Percentiles rank a stretch among this genome's conserved stretches.
Evolutionary conservation across 2,888 invertebrate genomes (phyloP).

Genomic region (Coenonympha arcania): DNA sequence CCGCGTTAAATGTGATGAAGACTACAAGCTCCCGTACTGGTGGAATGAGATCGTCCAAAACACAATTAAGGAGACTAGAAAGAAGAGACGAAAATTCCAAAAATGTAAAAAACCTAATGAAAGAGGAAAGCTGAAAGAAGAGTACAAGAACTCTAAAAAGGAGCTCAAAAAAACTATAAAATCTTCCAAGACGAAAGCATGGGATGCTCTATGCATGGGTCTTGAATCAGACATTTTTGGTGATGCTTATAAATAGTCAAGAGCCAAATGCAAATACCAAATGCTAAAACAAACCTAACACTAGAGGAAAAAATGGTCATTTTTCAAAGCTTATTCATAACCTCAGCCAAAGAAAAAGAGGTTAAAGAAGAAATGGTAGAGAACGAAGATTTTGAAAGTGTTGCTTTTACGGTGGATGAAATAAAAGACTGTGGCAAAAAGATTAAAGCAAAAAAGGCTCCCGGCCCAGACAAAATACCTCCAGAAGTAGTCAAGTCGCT

Average conservation of each 20-base stretch:
- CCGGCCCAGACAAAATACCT: too few relatives aligned
- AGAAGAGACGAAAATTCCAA: background rate
- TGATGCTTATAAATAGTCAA: background rate
- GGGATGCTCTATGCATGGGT: background rate
- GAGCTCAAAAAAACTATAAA: background rate
- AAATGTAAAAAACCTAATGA: background rate
- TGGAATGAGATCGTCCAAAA: background rate
- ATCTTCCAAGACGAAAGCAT: background rate
- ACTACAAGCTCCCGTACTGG: background rate
- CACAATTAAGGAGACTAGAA: background rate
- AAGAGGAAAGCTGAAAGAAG: background rate
- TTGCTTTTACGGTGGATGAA: too few relatives aligned
- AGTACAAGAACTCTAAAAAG: background rate
- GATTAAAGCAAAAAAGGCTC: too few relatives aligned
- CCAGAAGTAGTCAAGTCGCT: too few relatives aligned
- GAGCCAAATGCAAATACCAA: background rate
- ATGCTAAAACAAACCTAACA: background rate
- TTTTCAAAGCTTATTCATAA: too few relatives aligned
- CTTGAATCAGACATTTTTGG: background rate
- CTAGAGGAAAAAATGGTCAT: too few relatives aligned
- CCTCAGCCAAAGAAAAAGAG: too few relatives aligned
- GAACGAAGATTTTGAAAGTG: too few relatives aligned
- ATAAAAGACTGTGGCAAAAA: too few relatives aligned
- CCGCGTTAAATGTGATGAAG: background rate
- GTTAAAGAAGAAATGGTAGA: too few relatives aligned